Base-by-base conservation (phyloP, 2,113 vertebrate genomes). In the Chloroceryle aenea region DNA sequence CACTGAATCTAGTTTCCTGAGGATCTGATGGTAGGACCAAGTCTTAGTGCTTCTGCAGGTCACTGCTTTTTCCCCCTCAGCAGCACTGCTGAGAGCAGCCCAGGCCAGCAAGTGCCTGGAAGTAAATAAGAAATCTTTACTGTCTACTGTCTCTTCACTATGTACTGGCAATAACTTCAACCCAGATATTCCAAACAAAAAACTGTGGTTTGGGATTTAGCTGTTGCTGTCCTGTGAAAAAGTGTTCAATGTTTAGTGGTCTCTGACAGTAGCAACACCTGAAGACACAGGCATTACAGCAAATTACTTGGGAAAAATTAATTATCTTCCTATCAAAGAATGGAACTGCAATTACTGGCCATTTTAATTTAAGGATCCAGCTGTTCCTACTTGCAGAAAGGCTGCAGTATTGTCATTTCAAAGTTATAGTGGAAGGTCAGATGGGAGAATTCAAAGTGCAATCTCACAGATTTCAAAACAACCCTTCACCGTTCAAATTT, bases 351-450 rank as follows among this genome's bases (percentile, higher is more conserved):
- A 88, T 92, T 87, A 97, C 55, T 58, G 71, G 20, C 25, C 26
- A 74, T 69, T 85, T 85, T 66, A 48, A 68, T 83, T 74, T 55
- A 77, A 87, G 52, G 48, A 96, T 85, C 71, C 83, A 93, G 80
- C 73, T 92, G 72, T 62, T 94, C 55, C 38, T 67, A 68, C 69
- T 86, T 94, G 69, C 48, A 90, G 40, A 48, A 90, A 76, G 26
- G 53, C 34, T 66, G 29, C 21, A 50, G 82, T 85, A 64, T 72
- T 87, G 25, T 72, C 0, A 81, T 56, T 59, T 76, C 68, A 43
- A 81, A 76, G 36, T 84, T 63, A 52, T 36, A 69, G 7, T 55
- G n/a, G 73, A 85, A 95, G 64, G 86, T 69, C 7, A 23, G 45
- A 38, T 50, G 15, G 42, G 68, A 89, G 64, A 95, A 92, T 89